Conservation (phyloP, 35 echinoderm and acorn worm species). For the Holothuria glaberrima region DNA sequence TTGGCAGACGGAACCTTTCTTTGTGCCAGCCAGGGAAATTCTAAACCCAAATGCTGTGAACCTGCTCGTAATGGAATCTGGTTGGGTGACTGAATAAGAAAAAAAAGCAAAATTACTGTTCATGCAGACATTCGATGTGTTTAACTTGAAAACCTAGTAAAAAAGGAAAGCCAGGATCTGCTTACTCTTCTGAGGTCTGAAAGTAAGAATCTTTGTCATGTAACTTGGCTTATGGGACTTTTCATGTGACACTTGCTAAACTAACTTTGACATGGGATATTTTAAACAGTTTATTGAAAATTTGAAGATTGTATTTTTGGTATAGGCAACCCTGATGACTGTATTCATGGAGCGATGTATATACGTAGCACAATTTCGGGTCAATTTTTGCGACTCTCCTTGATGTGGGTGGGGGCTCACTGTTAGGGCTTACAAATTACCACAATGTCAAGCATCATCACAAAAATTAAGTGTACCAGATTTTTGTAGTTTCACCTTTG, state of each 20-base stretch:
- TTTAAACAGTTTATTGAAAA: neutral
- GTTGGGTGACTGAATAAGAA: slow-evolving; percentile 14
- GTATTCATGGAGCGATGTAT: neutral
- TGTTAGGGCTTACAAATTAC: neutral
- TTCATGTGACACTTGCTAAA: no score
- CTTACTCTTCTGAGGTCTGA: neutral
- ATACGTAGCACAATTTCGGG: neutral
- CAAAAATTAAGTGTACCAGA: no score
- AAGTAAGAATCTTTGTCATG: neutral
- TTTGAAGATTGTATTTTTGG: neutral
- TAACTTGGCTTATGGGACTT: neutral
- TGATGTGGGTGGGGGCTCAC: neutral
- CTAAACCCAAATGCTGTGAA: neutral
- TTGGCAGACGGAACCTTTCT: neutral
- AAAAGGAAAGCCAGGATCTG: neutral
- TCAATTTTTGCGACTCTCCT: neutral
- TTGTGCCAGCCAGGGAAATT: slow-evolving; percentile 6
- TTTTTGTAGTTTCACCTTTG: no score
- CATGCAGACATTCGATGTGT: neutral
- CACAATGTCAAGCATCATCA: no score
- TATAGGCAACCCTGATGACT: neutral
- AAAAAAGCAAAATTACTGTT: neutral
- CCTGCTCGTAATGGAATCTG: slow-evolving; percentile 14
- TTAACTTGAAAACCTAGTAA: neutral
- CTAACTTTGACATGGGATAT: no score